Evolutionary conservation across 2,888 invertebrate genomes (phyloP).

Genomic region (Cheiracanthium punctorium): DNA sequence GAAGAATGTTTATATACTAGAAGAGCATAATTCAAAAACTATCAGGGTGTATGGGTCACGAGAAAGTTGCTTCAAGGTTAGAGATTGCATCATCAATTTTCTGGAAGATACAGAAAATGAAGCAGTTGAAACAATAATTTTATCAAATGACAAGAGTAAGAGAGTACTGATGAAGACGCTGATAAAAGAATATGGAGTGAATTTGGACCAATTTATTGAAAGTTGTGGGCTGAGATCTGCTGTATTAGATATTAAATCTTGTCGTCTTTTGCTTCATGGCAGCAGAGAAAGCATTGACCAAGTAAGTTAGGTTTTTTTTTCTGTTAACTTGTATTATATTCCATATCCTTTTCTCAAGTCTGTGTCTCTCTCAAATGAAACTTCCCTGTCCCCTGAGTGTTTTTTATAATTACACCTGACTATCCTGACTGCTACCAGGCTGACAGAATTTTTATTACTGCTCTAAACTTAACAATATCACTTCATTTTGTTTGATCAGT

Average conservation of each 20-base stretch:
- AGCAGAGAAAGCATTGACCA: conserved; percentile 33
- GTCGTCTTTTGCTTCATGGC: conserved; percentile 32
- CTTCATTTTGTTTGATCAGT: too few species aligned
- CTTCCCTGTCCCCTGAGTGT: too few species aligned
- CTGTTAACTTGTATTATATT: too few species aligned
- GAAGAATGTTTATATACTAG: conserved; percentile 34
- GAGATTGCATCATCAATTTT: conserved; percentile 17
- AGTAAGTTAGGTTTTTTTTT: conserved; percentile 20
- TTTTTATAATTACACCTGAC: too few species aligned
- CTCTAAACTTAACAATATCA: too few species aligned
- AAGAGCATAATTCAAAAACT: conserved; percentile 20
- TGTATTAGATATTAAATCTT: conserved; percentile 37
- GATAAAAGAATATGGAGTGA: conserved; percentile 45
- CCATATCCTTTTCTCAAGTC: too few species aligned
- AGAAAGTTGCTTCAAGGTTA: conserved; percentile 24
- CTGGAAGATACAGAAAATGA: conserved; percentile 51
- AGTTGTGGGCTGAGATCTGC: conserved; percentile 26
- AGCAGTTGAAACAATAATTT: conserved; percentile 30
- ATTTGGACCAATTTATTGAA: conserved; percentile 51
- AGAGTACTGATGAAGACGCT: conserved; percentile 44
- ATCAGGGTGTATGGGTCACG: conserved; percentile 40
- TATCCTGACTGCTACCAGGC: too few species aligned
- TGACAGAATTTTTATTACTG: too few species aligned
- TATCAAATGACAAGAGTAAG: conserved; percentile 20
- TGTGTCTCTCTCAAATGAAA: too few species aligned